Evolutionary conservation across 2,888 invertebrate species (phyloP), one percentile per base, ranked within the genome.

Genomic region (Stramonita haemastoma): DNA sequence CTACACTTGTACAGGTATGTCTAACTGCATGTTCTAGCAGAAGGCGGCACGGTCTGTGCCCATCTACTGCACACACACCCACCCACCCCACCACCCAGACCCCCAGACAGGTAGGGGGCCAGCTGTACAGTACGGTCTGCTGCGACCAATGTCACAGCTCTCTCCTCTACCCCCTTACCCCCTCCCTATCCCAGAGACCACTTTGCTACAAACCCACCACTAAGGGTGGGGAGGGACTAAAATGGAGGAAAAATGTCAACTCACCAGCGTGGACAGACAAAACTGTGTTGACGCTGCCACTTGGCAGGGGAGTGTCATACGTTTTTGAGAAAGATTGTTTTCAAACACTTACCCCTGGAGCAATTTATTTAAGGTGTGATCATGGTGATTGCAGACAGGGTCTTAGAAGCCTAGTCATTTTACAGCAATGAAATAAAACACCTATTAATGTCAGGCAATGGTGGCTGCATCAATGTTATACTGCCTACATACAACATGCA

Each of bases 361-460:
- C 90, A 91, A 93, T 92, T 90, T 90, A 91, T 87, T 88, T 90
- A 91, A 91, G 90, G 92, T 91, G 89, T 90, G 92, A 93, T 93
- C 93, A 93, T 92, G 93, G 90, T 91, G 93, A 91, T 92, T 90
- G 93, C 93, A 92, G 93, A 93, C 94, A 94, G 93, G 94, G 92
- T 92, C 93, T 93, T 93, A 93, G 93, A 93, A 91, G 93, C 93
- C 94, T 94, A 94, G 93, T 94, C 91, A 92, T 93, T 93, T 94
- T 94, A 93, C 93, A 94, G 94, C 93, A 94, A 95, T 93, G 94
- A 94, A 95, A 95, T 93, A 57, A 94, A 92, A 93, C 46, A 92
- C 94, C 94, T 93, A 93, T 94, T 94, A 93, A 93, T 93, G 91
- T 93, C 92, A 92, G 90, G 89, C 89, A 86, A 34, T 60, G 86